Evolutionary conservation across 2,797 vertebrate species (phyloP), one percentile per base, ranked within the genome.

Genomic region (Alcedo atthis): DNA sequence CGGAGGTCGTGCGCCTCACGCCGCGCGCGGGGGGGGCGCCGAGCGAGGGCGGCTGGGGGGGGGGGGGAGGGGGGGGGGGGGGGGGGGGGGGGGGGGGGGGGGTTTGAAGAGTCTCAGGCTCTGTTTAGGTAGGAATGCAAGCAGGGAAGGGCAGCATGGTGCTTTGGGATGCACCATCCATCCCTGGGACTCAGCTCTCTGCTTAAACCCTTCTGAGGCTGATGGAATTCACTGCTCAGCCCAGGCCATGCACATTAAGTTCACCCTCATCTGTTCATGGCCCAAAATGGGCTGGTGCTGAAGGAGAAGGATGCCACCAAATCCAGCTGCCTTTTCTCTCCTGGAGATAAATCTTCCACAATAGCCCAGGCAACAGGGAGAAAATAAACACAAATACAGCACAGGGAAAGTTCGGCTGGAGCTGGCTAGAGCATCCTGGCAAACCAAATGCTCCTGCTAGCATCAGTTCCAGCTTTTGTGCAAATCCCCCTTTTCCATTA

Each of bases 311-410:
- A 67, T 88, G 81, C 81, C 83, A 86, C 85, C 49, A 70, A 93
- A 77, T 48, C 67, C 87, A 82, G 71, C 62, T 88, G 81, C 61
- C 71, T 88, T 90, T 92, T 67, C 42, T 86, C 82, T 88, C 33
- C 62, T 42, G 40, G 55, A 89, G 46, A 89, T 75, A 75, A 81
- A 85, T 76, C 40, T 79, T 67, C 42, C 54, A 57, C 57, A 51
- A 80, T 13, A 82, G 64, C 61, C 92, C 68, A 86, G 58, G 83
- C 92, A 93, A 95, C 71, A 0, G 25, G 40, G 64, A 76, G 57
- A 45, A 94, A 94, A 94, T 78, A 87, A 95, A 91, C 62, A 90
- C 67, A 95, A 92, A 93, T 88, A 84, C 11, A 7, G 49, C 25
- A 14, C 57, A 46, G 64, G 26, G 35, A 64, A 80, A 66, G n/a